phyloP scores from a whole-genome alignment of 2,797 vertebrate species.

The Microhierax caerulescens region DNA sequence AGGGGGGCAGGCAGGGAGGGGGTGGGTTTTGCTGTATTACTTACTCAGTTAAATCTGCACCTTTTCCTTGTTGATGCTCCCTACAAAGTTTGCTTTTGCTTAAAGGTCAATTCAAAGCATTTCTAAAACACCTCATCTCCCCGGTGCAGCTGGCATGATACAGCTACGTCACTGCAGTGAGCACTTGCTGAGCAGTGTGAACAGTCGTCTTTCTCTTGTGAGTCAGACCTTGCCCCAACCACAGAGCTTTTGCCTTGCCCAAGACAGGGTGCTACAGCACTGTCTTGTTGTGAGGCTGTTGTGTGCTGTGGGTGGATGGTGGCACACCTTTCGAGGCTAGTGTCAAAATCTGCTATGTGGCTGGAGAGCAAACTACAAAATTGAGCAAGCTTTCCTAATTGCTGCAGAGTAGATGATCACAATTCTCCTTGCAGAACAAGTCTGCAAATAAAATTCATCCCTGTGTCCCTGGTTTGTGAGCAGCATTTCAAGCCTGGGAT shows the following conservation, averaged over 20 bases:
- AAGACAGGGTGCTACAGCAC: no score
- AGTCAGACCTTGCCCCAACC: not conserved
- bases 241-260: not conserved
- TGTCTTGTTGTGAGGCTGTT: not conserved
- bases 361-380: not conserved
- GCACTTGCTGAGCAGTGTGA: not conserved
- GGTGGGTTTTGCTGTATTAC: not conserved
- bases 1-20: not conserved
- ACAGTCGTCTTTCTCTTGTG: not conserved
- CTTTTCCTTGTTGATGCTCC: not conserved
- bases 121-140: not conserved
- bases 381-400: not conserved
- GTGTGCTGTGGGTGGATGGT: not conserved
- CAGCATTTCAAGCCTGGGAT: not conserved
- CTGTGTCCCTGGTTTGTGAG: not conserved
- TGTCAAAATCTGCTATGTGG: not conserved
- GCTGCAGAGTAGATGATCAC: not conserved
- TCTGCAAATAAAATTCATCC: not conserved
- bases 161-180: not conserved
- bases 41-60: not conserved
- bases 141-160: no score
- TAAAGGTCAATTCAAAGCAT: not conserved
- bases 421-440: rapidly evolving
- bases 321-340: not conserved
- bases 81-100: not conserved